Conservation (phyloP, 1,140 invertebrate genomes). For the Drosophila athabasca region DNA sequence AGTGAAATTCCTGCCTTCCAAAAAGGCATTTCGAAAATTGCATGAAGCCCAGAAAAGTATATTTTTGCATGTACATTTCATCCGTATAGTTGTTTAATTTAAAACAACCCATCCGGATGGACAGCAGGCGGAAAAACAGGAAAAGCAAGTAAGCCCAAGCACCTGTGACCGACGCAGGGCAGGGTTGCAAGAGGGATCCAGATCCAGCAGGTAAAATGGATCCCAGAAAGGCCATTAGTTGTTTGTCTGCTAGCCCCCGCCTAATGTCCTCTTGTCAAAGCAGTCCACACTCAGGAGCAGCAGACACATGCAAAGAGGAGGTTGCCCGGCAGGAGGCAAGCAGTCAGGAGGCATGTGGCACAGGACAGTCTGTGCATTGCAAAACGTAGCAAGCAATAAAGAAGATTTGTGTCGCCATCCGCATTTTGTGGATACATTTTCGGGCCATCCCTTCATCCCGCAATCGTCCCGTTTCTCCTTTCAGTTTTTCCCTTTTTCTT, state of each 20-base stretch:
- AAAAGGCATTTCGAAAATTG: slow-evolving; percentile 10
- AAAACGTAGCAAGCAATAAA: slow-evolving; percentile 78
- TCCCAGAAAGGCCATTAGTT: slow-evolving; percentile 79
- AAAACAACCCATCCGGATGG: slow-evolving; percentile 62
- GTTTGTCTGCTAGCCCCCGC: slow-evolving; percentile 66
- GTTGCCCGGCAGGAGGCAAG: slow-evolving; percentile 19
- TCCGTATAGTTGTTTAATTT: slow-evolving; percentile 73
- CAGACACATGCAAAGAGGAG: slow-evolving; percentile 12
- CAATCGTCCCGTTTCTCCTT: slow-evolving; percentile 32
- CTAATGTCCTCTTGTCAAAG: slow-evolving; percentile 78
- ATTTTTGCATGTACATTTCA: slow-evolving; percentile 32
- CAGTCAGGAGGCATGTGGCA: background rate
- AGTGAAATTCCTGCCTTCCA: no score
- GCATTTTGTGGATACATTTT: slow-evolving; percentile 70
- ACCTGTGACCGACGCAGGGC: slow-evolving; percentile 47
- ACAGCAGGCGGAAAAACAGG: background rate
- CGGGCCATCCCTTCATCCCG: slow-evolving; percentile 27
- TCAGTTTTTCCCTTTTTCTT: slow-evolving; percentile 40
- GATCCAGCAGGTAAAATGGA: slow-evolving; percentile 46
- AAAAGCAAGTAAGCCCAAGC: slow-evolving; percentile 36
- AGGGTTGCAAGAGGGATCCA: slow-evolving; percentile 1
- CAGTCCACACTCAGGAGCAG: slow-evolving; percentile 29
- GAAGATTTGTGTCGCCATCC: slow-evolving; percentile 76
- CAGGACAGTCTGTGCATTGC: slow-evolving; percentile 47
- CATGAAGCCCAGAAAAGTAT: slow-evolving; percentile 24